Percentiles rank a stretch among this genome's conserved stretches.
Conservation (phyloP, 2,888 invertebrate species). For the Emmelina monodactyla region DNA sequence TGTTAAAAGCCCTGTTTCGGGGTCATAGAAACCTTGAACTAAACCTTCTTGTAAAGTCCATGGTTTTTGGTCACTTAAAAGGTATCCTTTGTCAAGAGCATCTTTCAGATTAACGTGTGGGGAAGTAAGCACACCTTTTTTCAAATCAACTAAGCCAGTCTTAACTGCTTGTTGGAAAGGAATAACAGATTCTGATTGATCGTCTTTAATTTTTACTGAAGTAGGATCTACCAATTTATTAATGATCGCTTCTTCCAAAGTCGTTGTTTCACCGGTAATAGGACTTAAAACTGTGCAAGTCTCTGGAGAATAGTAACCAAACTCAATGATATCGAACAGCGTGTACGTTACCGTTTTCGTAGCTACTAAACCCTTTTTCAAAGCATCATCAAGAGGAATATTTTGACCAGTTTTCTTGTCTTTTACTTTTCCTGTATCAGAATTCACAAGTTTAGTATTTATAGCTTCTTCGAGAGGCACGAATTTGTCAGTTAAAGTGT, state of each 20-base stretch:
- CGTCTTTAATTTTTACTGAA: conserved; percentile 77
- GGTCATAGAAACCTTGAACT: conserved; percentile 80
- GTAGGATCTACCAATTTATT: conserved; percentile 75
- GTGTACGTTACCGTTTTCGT: conserved; percentile 76
- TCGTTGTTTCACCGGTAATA: conserved; percentile 74
- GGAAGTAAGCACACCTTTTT: conserved; percentile 72
- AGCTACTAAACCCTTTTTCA: conserved; percentile 73
- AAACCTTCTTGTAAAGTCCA: conserved; percentile 85
- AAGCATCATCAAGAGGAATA: conserved; percentile 74
- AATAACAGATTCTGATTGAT: conserved; percentile 70
- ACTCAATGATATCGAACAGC: conserved; percentile 75
- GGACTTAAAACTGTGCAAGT: conserved; percentile 81
- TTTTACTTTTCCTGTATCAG: conserved; percentile 75
- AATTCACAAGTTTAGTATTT: conserved; percentile 70
- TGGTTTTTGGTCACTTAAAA: conserved; percentile 80
- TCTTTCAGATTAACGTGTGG: conserved; percentile 78
- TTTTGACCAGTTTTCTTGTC: conserved; percentile 75
- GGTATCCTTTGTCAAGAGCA: conserved; percentile 82
- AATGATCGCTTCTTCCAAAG: conserved; percentile 78
- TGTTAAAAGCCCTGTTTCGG: conserved; percentile 74
- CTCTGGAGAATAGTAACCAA: conserved; percentile 78
- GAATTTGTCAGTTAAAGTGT: conserved; percentile 75
- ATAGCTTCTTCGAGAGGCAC: conserved; percentile 80
- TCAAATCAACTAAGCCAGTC: conserved; percentile 73
- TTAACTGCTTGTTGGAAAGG: conserved; percentile 75